These are phyloP conservation scores for Hafferia zeledoni DNA, from an alignment of 2,797 vertebrate genomes.

Conservation along the genomic window DNA sequence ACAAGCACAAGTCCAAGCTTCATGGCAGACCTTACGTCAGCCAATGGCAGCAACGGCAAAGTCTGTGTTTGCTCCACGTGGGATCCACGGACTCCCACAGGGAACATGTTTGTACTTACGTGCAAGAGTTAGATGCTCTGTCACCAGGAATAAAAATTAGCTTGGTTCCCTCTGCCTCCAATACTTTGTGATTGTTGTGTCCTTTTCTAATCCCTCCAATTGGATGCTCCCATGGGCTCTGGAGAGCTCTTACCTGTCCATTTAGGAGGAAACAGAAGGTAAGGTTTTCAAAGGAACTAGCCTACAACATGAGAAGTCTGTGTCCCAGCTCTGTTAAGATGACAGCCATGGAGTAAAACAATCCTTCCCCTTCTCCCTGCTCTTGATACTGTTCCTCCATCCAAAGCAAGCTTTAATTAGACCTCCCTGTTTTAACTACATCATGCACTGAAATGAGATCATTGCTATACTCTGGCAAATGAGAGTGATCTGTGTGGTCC, in stretches of 20 bases:
- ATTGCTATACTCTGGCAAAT: neutral
- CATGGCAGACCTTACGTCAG: slow-evolving; percentile 32
- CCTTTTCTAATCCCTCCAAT: neutral
- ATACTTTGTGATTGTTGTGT: neutral
- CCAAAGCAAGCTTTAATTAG: slow-evolving; percentile 19
- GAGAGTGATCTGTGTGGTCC: slow-evolving; percentile 35
- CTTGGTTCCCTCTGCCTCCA: neutral
- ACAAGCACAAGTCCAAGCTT: slow-evolving; percentile 22
- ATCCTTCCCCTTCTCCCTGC: neutral
- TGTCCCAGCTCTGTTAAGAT: neutral
- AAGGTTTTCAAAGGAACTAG: neutral
- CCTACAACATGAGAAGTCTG: neutral
- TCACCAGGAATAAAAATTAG: neutral
- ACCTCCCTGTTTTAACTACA: neutral
- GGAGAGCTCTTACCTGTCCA: neutral
- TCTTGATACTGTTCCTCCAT: neutral
- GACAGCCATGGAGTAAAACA: neutral
- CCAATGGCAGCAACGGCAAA: neutral
- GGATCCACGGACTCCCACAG: neutral
- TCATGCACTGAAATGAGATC: slow-evolving; percentile 9
- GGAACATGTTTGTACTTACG: neutral
- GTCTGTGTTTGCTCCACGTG: neutral
- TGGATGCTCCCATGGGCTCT: neutral
- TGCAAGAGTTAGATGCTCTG: neutral
- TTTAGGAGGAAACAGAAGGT: neutral